Evolutionary conservation across 1,140 invertebrate genomes (phyloP), one percentile per base, ranked within the genome.

Genomic region (Pseudomyrmex concolor): DNA sequence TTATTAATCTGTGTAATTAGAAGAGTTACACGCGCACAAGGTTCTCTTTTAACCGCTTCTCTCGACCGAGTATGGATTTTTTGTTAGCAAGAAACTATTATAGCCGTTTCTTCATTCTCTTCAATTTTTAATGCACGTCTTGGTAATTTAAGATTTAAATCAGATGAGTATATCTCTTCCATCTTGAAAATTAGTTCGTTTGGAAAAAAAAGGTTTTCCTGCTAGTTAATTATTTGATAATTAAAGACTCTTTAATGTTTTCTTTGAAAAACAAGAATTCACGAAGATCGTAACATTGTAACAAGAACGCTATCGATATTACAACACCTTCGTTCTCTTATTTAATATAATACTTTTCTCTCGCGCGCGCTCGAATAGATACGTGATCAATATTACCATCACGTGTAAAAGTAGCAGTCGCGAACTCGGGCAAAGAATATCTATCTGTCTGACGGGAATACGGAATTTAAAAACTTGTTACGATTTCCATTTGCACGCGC

Each of bases 381-480:
- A 66, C 12, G n/a, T 8, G 43, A 54, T 68, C 15, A 10, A 48
- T 57, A 77, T 64, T 43, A 51, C 51, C 15, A 51, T 51, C 45
- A 55, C 9, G 10, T 48, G 15, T 78, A 57, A 34, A 15, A 76
- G 45, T 51, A 54, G 3, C 22, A 64, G 15, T 66, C 45, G 45
- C 10, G 7, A 63, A 74, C n/a, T 74, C 15, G 17, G 22, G 0
- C 1, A 51, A 57, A 78, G n/a, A 70, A 17, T 48, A 54, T 25
- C 15, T 48, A 4, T 64, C 25, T 8, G 15, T 76, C 25, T 17
- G 45, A 67, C n/a, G 54, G 17, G 13, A 57, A 78, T 45, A 45
- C 25, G 19, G 13, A 25, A 70, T 59, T 68, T 57, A 78, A 78
- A 59, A 70, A 70, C 64, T 78, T 34, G 64, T 78, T 34, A 57